Evolutionary conservation across 2,888 invertebrate genomes (phyloP).

Genomic region (Sussaba pulchella): DNA sequence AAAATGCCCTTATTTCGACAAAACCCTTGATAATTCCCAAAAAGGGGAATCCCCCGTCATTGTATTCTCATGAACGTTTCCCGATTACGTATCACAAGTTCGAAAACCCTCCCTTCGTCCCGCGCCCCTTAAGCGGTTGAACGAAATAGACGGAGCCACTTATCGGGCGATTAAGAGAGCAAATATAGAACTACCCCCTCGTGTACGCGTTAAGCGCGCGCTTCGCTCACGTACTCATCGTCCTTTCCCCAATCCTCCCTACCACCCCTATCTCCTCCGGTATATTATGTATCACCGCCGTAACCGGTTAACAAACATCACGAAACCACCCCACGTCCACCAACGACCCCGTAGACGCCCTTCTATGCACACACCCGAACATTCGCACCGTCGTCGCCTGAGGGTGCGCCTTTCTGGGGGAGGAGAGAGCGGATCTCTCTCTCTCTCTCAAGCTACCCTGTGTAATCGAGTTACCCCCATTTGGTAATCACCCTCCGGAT

Average conservation of each 20-base stretch:
- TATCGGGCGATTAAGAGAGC: slow-evolving; percentile 83
- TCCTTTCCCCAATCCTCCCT: slow-evolving; percentile 15
- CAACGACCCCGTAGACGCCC: slow-evolving; percentile 13
- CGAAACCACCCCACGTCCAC: slow-evolving; percentile 16
- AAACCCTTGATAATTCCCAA: no score
- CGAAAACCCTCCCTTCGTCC: background rate
- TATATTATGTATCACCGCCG: slow-evolving; percentile 55
- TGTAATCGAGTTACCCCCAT: slow-evolving; percentile 83
- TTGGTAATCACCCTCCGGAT: slow-evolving; percentile 82
- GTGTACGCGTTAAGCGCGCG: slow-evolving; percentile 37
- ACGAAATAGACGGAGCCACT: slow-evolving; percentile 75
- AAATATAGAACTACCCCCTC: slow-evolving; percentile 77
- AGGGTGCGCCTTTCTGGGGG: no score
- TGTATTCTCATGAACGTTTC: no score
- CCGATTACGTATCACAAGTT: background rate
- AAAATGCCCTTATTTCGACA: no score
- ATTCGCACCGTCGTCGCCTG: background rate
- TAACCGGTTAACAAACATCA: slow-evolving; percentile 57
- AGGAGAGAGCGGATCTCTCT: no score
- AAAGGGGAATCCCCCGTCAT: no score
- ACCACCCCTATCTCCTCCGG: slow-evolving; percentile 16
- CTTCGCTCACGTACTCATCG: slow-evolving; percentile 19
- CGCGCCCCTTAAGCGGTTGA: slow-evolving; percentile 14
- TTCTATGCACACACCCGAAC: slow-evolving; percentile 3
- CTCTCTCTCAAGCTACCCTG: no score